These are phyloP conservation scores for Nerophis lumbriciformis DNA, from an alignment of 2,113 vertebrate genomes.

Conservation along the genomic window DNA sequence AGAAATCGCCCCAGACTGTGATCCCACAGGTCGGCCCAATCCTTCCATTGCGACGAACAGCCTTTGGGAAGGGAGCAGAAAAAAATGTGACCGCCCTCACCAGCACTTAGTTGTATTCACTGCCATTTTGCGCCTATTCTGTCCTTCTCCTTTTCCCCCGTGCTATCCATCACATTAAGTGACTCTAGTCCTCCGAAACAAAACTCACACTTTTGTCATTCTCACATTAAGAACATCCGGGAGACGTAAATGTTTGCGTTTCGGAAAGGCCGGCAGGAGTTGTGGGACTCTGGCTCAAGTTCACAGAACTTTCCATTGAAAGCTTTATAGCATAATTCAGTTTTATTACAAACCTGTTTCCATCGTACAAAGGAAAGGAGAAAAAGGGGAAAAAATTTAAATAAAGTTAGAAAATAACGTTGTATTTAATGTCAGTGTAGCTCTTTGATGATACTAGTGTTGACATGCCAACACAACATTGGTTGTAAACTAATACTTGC, in stretches of 20 bases:
- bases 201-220: slow-evolving; percentile 11
- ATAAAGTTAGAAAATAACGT: too few species aligned
- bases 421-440: too few species aligned
- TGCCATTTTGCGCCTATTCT: too few species aligned
- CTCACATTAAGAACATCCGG: slow-evolving; percentile 11
- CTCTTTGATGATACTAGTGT: too few species aligned
- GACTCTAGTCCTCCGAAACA: slow-evolving; percentile 3
- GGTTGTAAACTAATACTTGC: too few species aligned
- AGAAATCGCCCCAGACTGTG: too few species aligned
- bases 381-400: neutral
- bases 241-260: slow-evolving; percentile 40
- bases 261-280: slow-evolving; percentile 28
- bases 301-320: neutral
- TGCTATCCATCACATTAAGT: neutral
- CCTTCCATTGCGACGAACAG: too few species aligned
- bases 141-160: neutral
- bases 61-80: too few species aligned
- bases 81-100: too few species aligned
- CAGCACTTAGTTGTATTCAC: too few species aligned
- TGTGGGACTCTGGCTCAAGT: neutral
- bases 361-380: neutral
- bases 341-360: neutral
- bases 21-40: too few species aligned
- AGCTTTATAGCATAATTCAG: neutral
- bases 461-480: too few species aligned